Percentiles rank a stretch among this genome's conserved stretches.
phyloP scores from a whole-genome alignment of 2,797 vertebrate species.

The Hoplostethus mediterraneus region DNA sequence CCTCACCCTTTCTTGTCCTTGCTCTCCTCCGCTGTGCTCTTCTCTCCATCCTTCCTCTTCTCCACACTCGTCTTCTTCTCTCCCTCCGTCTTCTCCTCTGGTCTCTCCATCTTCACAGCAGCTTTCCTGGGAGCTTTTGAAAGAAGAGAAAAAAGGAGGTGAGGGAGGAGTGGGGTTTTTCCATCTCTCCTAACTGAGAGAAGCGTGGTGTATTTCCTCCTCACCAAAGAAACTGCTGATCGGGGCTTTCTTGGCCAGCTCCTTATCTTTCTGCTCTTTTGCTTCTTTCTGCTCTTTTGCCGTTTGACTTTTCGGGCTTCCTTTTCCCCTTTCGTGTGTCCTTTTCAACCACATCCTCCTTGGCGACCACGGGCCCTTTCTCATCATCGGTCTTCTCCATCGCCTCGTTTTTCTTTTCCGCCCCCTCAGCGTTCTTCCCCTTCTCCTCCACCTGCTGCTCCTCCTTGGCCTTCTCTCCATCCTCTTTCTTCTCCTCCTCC shows the following conservation, averaged over 20 bases:
- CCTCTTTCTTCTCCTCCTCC: constrained; percentile 40
- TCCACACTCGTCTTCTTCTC: constrained; percentile 59
- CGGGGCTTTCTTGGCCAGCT: constrained; percentile 72
- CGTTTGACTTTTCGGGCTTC: constrained; percentile 69
- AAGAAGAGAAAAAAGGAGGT: constrained; percentile 1
- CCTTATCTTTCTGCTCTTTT: constrained; percentile 73
- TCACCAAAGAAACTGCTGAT: constrained; percentile 92
- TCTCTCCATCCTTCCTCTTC: constrained; percentile 46
- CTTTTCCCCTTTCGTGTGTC: constrained; percentile 37
- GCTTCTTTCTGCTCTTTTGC: constrained; percentile 55
- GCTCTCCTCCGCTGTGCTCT: constrained; percentile 57
- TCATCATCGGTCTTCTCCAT: constrained; percentile 60
- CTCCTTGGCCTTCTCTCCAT: constrained; percentile 25
- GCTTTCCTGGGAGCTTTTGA: constrained; percentile 87
- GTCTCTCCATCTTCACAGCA: constrained; percentile 76
- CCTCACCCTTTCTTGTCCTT: constrained; percentile 66
- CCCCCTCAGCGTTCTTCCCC: constrained; percentile 45
- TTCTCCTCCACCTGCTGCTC: constrained; percentile 39
- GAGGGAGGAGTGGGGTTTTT: constrained; percentile 34
- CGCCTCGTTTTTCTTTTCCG: constrained; percentile 56
- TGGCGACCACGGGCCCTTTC: constrained; percentile 30
- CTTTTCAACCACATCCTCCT: constrained; percentile 57
- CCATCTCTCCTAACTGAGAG: constrained; percentile 51
- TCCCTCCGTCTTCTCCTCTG: constrained; percentile 57
- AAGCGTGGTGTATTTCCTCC: constrained; percentile 62